phyloP scores from a whole-genome alignment of 1,140 invertebrate genomes.

The Sweltsa coloradensis region DNA sequence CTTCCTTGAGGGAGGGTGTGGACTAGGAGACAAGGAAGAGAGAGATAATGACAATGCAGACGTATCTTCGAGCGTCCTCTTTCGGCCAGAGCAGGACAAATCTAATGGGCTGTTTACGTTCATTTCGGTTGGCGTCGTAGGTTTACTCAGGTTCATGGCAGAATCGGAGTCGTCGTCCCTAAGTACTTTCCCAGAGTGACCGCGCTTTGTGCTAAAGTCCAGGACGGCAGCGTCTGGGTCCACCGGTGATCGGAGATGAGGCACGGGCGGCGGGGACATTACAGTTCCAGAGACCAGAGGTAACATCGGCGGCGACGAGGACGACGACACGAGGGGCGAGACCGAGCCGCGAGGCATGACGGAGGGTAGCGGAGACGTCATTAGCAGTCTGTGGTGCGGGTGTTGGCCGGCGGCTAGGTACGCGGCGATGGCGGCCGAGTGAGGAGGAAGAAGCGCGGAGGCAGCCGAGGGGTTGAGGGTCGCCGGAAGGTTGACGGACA shows the following conservation, averaged over 20 bases:
- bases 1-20: conserved; percentile 17
- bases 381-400: conserved; percentile 55
- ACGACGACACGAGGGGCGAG: conserved; percentile 44
- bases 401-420: conserved; percentile 56
- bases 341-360: conserved; percentile 35
- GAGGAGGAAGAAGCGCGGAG: conserved; percentile 39
- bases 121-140: conserved; percentile 36
- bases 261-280: conserved; percentile 27
- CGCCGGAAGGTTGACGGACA: conserved; percentile 32
- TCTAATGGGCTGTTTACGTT: conserved; percentile 64
- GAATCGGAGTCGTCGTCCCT: conserved; percentile 42
- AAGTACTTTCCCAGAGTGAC: conserved; percentile 18
- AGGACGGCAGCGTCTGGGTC: conserved; percentile 39
- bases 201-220: conserved; percentile 60
- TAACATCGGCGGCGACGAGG: conserved; percentile 39
- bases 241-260: conserved; percentile 32
- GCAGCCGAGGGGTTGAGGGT: conserved; percentile 25
- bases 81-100: conserved; percentile 54
- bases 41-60: conserved; percentile 45
- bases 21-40: conserved; percentile 10
- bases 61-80: conserved; percentile 50
- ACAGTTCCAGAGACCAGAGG: conserved; percentile 25
- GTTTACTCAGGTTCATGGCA: conserved; percentile 53
- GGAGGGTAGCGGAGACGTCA: conserved; percentile 52
- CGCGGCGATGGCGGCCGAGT: conserved; percentile 64